Percentiles rank a stretch among this genome's conserved stretches.
phyloP scores from a whole-genome alignment of 2,113 vertebrate genomes.

The Hippolais icterina region DNA sequence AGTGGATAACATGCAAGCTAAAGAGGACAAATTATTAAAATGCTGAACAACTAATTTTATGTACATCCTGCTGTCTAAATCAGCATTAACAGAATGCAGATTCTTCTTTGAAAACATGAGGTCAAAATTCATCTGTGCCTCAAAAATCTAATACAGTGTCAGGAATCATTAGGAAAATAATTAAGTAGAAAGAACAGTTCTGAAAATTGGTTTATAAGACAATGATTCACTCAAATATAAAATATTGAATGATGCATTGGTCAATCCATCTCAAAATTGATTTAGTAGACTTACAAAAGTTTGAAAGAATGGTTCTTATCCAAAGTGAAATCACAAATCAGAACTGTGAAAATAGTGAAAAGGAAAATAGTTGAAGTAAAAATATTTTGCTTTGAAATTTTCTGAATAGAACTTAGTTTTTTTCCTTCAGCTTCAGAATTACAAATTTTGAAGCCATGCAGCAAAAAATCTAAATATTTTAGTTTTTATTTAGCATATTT shows the following conservation, averaged over 20 bases:
- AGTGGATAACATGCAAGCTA: neutral
- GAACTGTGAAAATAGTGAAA: neutral
- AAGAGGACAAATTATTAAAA: neutral
- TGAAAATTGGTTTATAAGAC: neutral
- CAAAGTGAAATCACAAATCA: neutral
- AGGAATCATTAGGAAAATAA: neutral
- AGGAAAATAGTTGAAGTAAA: neutral
- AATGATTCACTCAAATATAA: neutral
- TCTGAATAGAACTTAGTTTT: neutral
- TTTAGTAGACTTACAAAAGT: neutral
- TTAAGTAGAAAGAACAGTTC: neutral
- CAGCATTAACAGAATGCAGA: neutral
- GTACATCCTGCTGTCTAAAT: neutral
- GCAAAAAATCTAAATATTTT: neutral
- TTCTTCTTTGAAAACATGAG: neutral
- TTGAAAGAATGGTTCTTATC: neutral
- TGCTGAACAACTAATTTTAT: neutral
- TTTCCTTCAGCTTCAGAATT: neutral
- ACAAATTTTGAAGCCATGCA: neutral
- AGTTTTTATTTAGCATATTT: neutral
- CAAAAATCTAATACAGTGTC: neutral
- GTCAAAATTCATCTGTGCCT: neutral
- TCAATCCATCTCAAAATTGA: neutral
- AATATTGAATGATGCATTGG: neutral
- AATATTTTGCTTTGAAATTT: neutral